These are phyloP conservation scores for Mystacornis crossleyi DNA, from an alignment of 2,113 vertebrate genomes.

Conservation along the genomic window DNA sequence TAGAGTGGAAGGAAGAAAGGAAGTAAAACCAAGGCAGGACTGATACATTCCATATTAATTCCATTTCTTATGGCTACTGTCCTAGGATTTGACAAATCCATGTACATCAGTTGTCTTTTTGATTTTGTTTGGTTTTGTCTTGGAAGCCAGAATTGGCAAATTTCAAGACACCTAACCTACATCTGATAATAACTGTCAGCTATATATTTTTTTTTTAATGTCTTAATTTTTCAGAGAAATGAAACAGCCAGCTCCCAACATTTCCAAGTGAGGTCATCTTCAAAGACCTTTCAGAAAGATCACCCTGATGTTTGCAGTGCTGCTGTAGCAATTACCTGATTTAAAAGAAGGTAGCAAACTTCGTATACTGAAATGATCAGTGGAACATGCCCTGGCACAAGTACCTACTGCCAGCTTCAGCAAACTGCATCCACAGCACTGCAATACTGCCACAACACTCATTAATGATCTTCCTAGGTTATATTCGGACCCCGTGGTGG, in stretches of 20 bases:
- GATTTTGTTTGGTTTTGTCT: neutral
- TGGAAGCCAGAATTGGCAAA: neutral
- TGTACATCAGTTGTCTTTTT: neutral
- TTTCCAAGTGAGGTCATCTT: neutral
- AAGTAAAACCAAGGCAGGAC: neutral
- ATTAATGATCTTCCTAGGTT: neutral
- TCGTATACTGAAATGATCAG: neutral
- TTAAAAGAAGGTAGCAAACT: neutral
- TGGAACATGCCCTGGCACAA: neutral
- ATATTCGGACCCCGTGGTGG: neutral
- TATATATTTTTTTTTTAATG: neutral
- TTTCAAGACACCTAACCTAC: neutral
- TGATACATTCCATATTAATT: neutral
- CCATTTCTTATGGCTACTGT: neutral
- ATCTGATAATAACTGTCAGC: neutral
- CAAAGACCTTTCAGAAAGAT: neutral
- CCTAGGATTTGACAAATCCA: neutral
- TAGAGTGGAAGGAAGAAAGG: neutral
- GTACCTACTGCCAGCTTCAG: neutral
- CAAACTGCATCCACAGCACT: neutral
- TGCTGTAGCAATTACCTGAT: neutral
- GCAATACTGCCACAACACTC: neutral
- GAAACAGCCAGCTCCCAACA: neutral
- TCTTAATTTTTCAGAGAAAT: neutral
- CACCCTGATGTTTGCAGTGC: neutral